Evolutionary conservation across 2,797 vertebrate genomes (phyloP), one percentile per base, ranked within the genome.

Genomic region (Cyprinella venusta): DNA sequence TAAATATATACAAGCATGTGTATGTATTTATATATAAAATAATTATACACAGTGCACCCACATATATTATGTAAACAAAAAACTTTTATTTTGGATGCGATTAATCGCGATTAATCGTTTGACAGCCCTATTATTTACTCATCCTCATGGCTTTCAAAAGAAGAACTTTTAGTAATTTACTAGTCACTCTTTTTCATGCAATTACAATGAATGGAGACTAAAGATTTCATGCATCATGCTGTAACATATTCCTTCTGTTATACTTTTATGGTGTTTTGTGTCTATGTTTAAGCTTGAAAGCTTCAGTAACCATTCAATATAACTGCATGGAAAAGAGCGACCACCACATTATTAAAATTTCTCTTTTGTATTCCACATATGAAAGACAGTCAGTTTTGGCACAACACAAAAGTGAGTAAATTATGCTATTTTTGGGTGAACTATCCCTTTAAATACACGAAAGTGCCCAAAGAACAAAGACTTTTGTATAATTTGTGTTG

Each of bases 381-480:
- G 16, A 45, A 45, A 30, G n/a, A 45, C 13, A 18, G 8, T 26
- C n/a, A 5, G n/a, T 9, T 72, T 52, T 33, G 19, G 30, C 36
- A 74, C 71, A 74, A 54, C 50, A 74, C 4, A 74, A 12, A 54
- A 30, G 48, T 36, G 30, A 74, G 50, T 56, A 56, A 61, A 59
- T 59, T 0, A 76, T 26, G 5, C 21, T 5, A 42, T 26, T 42
- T 75, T 54, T 56, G 1, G 12, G 12, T 18, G 54, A 76, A 76
- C 54, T 76, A 42, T 42, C 36, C 74, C 36, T 40, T 79, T 86
- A 48, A 54, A 70, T 36, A 81, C n/a, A 56, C 42, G 12, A 36
- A 87, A 74, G 48, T 70, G 69, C 84, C 48, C 69, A 80, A 33
- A 76, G 76, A 75, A 78, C 40, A 19, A 65, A 79, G 70, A 75